Conservation (phyloP, 2,113 vertebrate genomes). For the Jaculus jaculus region DNA sequence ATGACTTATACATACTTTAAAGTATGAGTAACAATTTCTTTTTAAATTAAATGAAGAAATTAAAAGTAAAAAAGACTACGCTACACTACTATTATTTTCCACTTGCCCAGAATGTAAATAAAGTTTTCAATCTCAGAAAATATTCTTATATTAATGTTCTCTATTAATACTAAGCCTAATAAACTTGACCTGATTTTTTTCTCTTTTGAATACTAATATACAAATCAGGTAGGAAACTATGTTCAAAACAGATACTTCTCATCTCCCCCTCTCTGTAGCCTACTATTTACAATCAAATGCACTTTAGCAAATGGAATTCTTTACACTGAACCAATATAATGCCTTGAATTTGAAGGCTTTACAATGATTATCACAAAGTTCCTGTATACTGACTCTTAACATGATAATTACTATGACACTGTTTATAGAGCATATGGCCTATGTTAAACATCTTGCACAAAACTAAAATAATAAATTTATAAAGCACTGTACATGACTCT, state of each 20-base stretch:
- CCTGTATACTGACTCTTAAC: neutral
- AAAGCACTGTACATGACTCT: neutral
- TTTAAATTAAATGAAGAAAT: slow-evolving; percentile 36
- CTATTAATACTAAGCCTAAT: neutral
- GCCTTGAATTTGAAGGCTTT: slow-evolving; percentile 28
- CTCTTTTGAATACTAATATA: slow-evolving; percentile 41
- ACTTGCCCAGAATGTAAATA: neutral
- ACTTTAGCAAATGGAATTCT: slow-evolving; percentile 16
- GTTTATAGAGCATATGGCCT: neutral
- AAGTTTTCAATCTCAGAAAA: slow-evolving; percentile 3
- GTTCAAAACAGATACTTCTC: neutral
- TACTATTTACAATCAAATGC: slow-evolving; percentile 22
- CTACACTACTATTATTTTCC: neutral
- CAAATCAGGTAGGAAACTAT: neutral
- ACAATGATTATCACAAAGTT: slow-evolving; percentile 29
- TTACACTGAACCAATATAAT: neutral
- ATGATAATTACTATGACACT: slow-evolving; percentile 11
- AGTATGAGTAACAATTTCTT: neutral
- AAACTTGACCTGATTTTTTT: neutral
- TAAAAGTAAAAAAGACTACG: slow-evolving; percentile 43
- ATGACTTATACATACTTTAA: neutral
- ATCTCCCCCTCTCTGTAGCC: neutral
- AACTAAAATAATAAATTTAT: neutral
- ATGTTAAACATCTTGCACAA: neutral
- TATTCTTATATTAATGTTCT: neutral